Evolutionary conservation across 1,140 invertebrate species (phyloP).

Genomic region (Apis florea): DNA sequence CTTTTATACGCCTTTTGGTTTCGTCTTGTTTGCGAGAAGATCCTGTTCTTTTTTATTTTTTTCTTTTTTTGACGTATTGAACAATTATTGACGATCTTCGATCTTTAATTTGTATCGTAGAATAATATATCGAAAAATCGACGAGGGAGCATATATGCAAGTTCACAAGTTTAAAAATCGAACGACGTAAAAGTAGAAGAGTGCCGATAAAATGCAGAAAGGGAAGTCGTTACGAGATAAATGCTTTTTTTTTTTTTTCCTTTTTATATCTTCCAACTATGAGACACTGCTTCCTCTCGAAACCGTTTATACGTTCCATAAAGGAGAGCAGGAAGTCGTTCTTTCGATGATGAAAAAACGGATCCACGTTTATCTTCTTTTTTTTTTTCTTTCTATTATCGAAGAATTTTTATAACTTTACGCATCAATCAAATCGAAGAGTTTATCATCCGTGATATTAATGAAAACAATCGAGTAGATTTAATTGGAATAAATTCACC

Average conservation of each 20-base stretch:
- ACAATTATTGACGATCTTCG: background rate
- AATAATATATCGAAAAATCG: background rate
- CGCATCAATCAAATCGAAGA: too few relatives aligned
- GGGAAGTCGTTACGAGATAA: constrained; percentile 28
- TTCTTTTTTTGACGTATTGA: background rate
- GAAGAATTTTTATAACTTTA: background rate
- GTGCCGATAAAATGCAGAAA: constrained; percentile 33
- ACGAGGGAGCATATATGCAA: background rate
- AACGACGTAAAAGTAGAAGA: background rate
- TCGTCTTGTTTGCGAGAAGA: background rate
- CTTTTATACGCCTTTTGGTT: background rate
- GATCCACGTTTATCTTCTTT: background rate
- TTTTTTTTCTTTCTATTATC: background rate
- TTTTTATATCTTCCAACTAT: constrained; percentile 31
- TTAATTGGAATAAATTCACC: constrained; percentile 7
- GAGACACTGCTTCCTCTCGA: constrained; percentile 5
- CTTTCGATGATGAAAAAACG: constrained; percentile 35
- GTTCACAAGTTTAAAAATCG: constrained; percentile 1
- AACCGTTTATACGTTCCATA: constrained; percentile 22
- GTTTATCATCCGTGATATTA: background rate
- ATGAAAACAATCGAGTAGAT: background rate
- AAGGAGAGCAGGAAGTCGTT: constrained; percentile 29
- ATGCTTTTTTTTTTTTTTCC: constrained; percentile 35
- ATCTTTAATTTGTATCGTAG: background rate
- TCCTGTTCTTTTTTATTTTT: background rate